A percentile compares a stretch with the other conserved stretches of the same genome.
Conservation (phyloP, 1,140 invertebrate genomes). For the Radopholus similis region DNA sequence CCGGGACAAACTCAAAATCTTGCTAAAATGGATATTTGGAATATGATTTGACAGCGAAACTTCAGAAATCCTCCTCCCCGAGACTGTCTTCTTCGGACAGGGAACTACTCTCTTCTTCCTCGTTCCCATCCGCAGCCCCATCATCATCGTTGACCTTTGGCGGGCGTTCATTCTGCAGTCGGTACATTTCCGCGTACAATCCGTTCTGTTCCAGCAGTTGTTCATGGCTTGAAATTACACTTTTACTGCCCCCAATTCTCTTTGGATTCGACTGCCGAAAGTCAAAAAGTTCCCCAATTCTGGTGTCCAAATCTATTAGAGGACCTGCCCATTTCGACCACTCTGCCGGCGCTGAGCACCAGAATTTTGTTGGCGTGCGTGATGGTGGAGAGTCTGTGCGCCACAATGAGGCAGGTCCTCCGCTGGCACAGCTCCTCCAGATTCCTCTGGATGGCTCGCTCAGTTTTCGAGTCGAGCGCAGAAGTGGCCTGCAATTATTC, state of each 20-base stretch:
- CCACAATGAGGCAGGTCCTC: conserved; percentile 64
- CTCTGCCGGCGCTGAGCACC: conserved; percentile 45
- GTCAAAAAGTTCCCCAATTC: conserved; percentile 9
- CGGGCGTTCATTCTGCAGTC: conserved; percentile 38
- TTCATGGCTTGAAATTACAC: conserved; percentile 35
- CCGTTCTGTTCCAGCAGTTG: conserved; percentile 36
- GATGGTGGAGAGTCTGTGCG: conserved; percentile 44
- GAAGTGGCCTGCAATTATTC: conserved; percentile 61
- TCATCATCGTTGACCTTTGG: no score
- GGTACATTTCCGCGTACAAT: conserved; percentile 46
- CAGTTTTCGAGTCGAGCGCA: conserved; percentile 60
- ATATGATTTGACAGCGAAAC: no score
- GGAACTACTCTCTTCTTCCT: no score
- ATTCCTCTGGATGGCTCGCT: conserved; percentile 64
- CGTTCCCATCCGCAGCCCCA: no score
- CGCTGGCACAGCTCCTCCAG: conserved; percentile 65
- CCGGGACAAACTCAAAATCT: no score
- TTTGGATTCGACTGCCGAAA: conserved; percentile 15
- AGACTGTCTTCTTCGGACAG: no score
- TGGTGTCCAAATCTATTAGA: not conserved
- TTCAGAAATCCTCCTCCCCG: no score
- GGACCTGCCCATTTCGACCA: conserved; percentile 50
- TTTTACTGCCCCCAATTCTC: not conserved
- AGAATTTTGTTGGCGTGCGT: conserved; percentile 47
- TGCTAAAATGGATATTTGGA: no score